Evolutionary conservation across 2,888 invertebrate genomes (phyloP), one percentile per base, ranked within the genome.

Genomic region (Thereva unica): DNA sequence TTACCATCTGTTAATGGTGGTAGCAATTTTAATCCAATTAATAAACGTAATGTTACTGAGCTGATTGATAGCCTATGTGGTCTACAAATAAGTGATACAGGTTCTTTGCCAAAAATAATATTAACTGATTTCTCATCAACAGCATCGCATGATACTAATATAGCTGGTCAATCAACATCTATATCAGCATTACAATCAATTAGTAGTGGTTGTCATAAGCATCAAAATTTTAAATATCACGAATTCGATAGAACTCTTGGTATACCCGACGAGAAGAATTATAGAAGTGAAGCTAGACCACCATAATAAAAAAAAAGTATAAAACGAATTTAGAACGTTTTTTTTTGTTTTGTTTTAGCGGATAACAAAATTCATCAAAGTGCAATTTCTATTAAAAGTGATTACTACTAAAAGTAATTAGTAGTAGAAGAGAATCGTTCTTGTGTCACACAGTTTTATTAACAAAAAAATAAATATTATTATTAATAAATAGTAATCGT

Each of bases 251-350:
- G 61, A 54, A 65, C 45, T 56, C 67, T 71, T 59, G 64, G 64
- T 55, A 68, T 71, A 57, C 71, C 71, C 37, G 70, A 66, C 55
- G 70, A 70, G 63, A 69, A 70, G 38, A 68, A 69, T 50, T 75
- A 74, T 68, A 71, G 70, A 40, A 75, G 74, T 66, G 76, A 78
- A 74, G 74, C 76, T 38, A 75, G 77, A 74, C 79, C 79, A 74
- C 78, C 79, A 71, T 76, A 75, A 75, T 67, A 47, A 45, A 7
- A 50, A n/a, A 40, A 35, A 34, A 37, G 42, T 44, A 34, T 44
- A 57, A 54, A 38, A 55, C 9, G 40, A 10, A 42, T 57, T 23
- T 44, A 23, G 41, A 40, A 12, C 8, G 34, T 41, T 41, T 57
- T 44, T 44, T 34, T 42, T 42, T 50, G 35, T 61, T 38, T 5